Evolutionary conservation across 2,888 invertebrate genomes (phyloP).

Genomic region (Meiosimyza platycephala): DNA sequence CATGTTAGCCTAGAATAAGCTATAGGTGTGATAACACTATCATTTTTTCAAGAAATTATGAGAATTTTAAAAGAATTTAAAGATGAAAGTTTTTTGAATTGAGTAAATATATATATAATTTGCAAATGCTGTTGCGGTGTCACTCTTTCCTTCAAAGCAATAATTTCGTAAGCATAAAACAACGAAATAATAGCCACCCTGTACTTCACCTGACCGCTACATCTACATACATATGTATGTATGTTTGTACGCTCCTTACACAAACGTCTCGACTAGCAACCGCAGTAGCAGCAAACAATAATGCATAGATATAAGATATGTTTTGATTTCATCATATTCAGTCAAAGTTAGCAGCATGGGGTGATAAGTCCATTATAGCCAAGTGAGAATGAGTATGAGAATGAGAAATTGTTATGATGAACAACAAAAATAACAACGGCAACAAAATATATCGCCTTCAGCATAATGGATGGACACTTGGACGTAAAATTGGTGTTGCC

Average conservation of each 20-base stretch:
- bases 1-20: too few relatives aligned
- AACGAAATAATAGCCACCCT: not conserved
- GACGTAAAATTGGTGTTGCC: not conserved
- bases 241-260: not conserved
- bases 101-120: too few relatives aligned
- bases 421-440: slow-evolving; percentile 31
- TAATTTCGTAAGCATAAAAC: too few relatives aligned
- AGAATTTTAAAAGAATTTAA: too few relatives aligned
- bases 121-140: too few relatives aligned
- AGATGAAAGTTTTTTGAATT: too few relatives aligned
- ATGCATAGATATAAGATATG: slow-evolving; percentile 40
- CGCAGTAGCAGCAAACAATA: not conserved
- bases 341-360: not conserved
- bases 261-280: not conserved
- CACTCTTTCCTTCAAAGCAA: too few relatives aligned
- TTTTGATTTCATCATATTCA: slow-evolving; percentile 50
- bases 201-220: not conserved
- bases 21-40: too few relatives aligned
- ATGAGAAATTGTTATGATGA: slow-evolving; percentile 14
- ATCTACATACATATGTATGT: not conserved
- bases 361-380: not conserved
- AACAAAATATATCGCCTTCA: slow-evolving; percentile 59
- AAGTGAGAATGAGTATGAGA: not conserved
- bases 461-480: slow-evolving; percentile 60
- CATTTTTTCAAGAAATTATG: too few relatives aligned